Evolutionary conservation across 2,113 vertebrate species (phyloP), one percentile per base, ranked within the genome.

Genomic region (Malurus alboscapulatus): DNA sequence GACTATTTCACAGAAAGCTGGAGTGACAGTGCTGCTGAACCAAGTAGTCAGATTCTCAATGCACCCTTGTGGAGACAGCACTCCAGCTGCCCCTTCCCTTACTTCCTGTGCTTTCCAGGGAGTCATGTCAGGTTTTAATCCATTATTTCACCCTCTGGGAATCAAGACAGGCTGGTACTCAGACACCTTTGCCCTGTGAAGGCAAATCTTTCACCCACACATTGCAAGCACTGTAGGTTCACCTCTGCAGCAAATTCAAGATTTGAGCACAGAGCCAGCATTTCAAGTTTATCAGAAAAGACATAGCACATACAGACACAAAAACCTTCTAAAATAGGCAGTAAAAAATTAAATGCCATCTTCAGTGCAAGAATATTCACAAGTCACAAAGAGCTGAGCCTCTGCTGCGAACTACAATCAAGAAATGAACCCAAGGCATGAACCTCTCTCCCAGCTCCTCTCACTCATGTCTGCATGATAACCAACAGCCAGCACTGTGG

Each of bases 361-460:
- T 61, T 84, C 65, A 54, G 79, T n/a, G n/a, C 32, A 66, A 85
- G 59, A 88, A 84, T 68, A 80, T 69, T 93, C 68, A 82, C n/a
- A 91, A 92, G 77, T 32, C 74, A 87, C 42, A 82, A 53, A 69
- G 78, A 84, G 36, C 78, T 48, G 67, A 92, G 84, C 71, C 55
- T 71, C 59, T 87, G 67, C 58, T 74, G 45, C 67, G 75, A 94
- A 88, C 90, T 95, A 88, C 88, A 91, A 91, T 81, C 65, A 50
- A 71, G 63, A 87, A 83, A 59, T 42, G 65, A 94, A 82, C 66
- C 34, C 65, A 85, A 92, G 68, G 63, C 65, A 72, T 29, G 57
- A 87, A 59, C 61, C 1, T 0, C 44, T 68, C 82, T 94, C 83
- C 63, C 47, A 59, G 29, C 55, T 93, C 81, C 61, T 47, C 78